Conservation (phyloP, 2,888 invertebrate species). For the Drosophila subquinaria region DNA sequence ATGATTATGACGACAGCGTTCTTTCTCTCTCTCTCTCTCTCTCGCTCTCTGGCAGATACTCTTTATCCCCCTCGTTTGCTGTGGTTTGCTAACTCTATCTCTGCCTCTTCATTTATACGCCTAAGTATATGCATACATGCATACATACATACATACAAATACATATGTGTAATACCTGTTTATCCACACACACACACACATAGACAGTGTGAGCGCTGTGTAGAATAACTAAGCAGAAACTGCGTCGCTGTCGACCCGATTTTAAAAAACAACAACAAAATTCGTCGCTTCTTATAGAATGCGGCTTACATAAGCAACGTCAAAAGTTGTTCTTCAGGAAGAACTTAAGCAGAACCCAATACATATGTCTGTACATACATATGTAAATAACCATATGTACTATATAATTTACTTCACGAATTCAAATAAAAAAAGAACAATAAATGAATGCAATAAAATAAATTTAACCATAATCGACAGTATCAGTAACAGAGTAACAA, state of each 20-base stretch:
- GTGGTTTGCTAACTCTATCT: constrained; percentile 13
- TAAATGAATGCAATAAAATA: constrained; percentile 5
- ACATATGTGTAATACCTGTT: constrained; percentile 53
- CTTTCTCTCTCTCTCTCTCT: neutral
- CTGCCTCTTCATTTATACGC: neutral
- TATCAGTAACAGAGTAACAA: constrained; percentile 21
- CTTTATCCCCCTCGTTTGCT: constrained; percentile 14
- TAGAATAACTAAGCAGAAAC: constrained; percentile 71
- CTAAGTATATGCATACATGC: constrained; percentile 26
- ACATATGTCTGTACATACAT: too few species aligned
- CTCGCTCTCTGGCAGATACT: neutral
- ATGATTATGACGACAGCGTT: constrained; percentile 24
- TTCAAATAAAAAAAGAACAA: neutral
- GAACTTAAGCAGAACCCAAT: neutral
- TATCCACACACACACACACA: constrained; percentile 33
- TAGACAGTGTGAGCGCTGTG: constrained; percentile 28
- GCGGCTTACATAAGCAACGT: constrained; percentile 1
- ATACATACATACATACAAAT: constrained; percentile 26
- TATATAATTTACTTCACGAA: constrained; percentile 12
- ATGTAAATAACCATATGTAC: neutral
- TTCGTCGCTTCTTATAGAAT: neutral
- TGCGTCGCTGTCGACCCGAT: constrained; percentile 65
- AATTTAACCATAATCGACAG: constrained; percentile 3
- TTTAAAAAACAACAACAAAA: constrained; percentile 50
- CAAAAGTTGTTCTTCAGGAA: constrained; percentile 38